Percentiles rank a stretch among this genome's conserved stretches.
Conservation (phyloP, 2,797 vertebrate genomes). For the Aratinga solstitialis region DNA sequence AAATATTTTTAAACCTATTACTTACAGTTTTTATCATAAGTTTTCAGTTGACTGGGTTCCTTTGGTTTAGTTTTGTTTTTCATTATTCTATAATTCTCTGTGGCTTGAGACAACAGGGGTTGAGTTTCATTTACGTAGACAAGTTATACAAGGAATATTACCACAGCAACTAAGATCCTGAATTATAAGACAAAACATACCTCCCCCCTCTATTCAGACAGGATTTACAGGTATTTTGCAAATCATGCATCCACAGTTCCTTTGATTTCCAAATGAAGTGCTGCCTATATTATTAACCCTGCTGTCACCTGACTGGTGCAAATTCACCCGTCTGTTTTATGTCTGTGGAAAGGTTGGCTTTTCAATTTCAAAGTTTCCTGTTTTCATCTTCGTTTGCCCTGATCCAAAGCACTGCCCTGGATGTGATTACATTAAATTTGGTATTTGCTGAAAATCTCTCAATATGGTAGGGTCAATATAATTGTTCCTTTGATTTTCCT, state of each 20-base stretch:
- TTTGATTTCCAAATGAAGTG: not conserved
- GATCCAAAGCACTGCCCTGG: not conserved
- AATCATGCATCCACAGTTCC: not conserved
- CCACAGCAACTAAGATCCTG: conserved; percentile 23
- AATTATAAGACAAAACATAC: conserved; percentile 21
- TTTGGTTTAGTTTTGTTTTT: not conserved
- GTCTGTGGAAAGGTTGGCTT: not conserved
- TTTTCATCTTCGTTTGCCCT: not conserved
- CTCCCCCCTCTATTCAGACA: not conserved
- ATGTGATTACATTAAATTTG: not conserved
- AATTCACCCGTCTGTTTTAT: not conserved
- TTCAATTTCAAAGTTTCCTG: not conserved
- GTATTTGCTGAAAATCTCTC: not conserved
- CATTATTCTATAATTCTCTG: conserved; percentile 25
- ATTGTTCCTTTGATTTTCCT: not conserved
- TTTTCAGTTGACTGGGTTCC: not conserved
- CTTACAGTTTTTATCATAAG: not conserved
- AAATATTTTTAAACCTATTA: not conserved
- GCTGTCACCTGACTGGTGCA: not conserved
- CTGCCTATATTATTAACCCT: not conserved
- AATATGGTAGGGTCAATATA: not conserved
- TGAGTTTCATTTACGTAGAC: conserved; percentile 6
- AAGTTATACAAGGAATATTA: conserved; percentile 33
- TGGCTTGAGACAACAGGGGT: not conserved
- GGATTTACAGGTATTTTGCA: conserved; percentile 49